Percentiles rank a stretch among this genome's conserved stretches.
phyloP scores from a whole-genome alignment of 2,888 invertebrate genomes.

The Lepidocyrtoides sp. region DNA sequence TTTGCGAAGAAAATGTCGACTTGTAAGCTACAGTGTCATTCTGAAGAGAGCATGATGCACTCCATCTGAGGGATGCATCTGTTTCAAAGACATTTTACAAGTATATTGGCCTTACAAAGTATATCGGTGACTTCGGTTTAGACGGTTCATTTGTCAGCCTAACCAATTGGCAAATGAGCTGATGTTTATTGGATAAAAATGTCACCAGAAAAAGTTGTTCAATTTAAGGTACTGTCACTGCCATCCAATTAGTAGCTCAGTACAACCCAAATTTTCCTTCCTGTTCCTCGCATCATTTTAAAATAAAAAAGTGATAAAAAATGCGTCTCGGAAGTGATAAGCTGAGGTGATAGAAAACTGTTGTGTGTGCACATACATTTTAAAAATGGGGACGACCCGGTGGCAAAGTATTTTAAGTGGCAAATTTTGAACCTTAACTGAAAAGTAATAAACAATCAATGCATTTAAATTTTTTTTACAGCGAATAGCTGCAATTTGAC shows the following conservation, averaged over 20 bases:
- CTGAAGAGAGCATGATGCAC: slow-evolving; percentile 32
- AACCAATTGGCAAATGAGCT: background rate
- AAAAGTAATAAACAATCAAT: no score
- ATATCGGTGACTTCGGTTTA: background rate
- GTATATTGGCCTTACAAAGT: background rate
- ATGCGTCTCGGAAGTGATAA: background rate
- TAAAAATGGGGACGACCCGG: no score
- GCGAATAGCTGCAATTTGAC: no score
- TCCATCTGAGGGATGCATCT: background rate
- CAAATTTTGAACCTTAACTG: no score
- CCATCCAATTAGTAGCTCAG: no score
- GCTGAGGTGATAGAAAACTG: no score
- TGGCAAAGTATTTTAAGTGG: no score
- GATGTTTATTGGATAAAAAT: no score
- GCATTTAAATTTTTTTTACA: no score
- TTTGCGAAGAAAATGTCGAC: slow-evolving; percentile 63
- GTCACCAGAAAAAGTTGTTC: no score
- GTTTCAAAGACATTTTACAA: background rate
- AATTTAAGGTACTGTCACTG: no score
- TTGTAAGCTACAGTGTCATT: slow-evolving; percentile 62
- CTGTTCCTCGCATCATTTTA: background rate
- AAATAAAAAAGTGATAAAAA: background rate
- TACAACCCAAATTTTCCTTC: background rate
- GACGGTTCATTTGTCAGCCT: background rate
- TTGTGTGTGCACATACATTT: no score